phyloP scores from a whole-genome alignment of 2,888 invertebrate species.

The Tenthredo distinguenda region DNA sequence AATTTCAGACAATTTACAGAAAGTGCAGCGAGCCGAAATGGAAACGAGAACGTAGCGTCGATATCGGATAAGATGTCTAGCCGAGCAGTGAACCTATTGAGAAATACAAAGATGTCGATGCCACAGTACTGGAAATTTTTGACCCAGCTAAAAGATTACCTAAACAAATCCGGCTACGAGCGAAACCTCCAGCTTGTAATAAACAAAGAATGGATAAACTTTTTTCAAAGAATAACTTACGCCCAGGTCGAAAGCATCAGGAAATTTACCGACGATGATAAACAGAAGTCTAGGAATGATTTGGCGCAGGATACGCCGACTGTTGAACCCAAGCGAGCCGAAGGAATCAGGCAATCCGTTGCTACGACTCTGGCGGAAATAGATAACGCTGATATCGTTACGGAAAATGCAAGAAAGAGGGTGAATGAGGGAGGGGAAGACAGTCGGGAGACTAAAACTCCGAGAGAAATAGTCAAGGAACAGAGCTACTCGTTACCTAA shows the following conservation, averaged over 20 bases:
- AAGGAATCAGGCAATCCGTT: slow-evolving; percentile 47
- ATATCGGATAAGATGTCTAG: slow-evolving; percentile 61
- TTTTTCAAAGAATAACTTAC: slow-evolving; percentile 78
- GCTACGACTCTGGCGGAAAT: neutral
- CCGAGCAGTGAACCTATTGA: slow-evolving; percentile 59
- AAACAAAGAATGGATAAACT: slow-evolving; percentile 79
- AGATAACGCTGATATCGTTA: neutral
- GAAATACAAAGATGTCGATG: slow-evolving; percentile 73
- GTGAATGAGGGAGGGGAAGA: slow-evolving; percentile 51
- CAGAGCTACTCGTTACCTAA: slow-evolving; percentile 74
- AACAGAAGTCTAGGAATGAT: slow-evolving; percentile 52
- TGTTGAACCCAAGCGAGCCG: slow-evolving; percentile 34
- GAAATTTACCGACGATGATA: slow-evolving; percentile 61
- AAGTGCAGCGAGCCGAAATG: slow-evolving; percentile 63
- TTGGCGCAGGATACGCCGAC: slow-evolving; percentile 26
- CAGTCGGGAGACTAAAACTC: neutral
- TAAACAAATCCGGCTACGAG: slow-evolving; percentile 77
- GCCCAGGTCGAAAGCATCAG: slow-evolving; percentile 69
- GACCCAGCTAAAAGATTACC: slow-evolving; percentile 78
- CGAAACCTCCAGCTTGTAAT: slow-evolving; percentile 77
- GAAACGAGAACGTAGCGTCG: slow-evolving; percentile 57
- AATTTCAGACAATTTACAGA: slow-evolving; percentile 64
- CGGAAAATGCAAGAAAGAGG: neutral
- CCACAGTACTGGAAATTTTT: slow-evolving; percentile 79
- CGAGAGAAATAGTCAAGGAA: slow-evolving; percentile 58